A percentile compares a stretch with the other conserved stretches of the same genome.
These are phyloP conservation scores for Calliopum simillimum DNA, from an alignment of 2,888 invertebrate genomes.

Conservation along the genomic window DNA sequence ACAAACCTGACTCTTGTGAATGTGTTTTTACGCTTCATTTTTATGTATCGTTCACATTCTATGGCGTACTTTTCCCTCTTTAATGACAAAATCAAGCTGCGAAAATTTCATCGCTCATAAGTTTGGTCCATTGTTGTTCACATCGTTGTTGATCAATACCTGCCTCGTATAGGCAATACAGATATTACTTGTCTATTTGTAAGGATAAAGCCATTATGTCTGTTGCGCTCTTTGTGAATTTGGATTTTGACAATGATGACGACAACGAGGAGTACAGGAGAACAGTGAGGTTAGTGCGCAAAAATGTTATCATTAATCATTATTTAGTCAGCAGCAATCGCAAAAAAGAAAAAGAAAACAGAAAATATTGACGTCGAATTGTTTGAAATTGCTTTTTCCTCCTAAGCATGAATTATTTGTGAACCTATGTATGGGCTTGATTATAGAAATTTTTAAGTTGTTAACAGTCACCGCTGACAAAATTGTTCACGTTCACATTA, in stretches of 20 bases:
- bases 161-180: no score
- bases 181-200: no score
- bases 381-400: slow-evolving; percentile 9
- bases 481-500: no score
- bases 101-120: no score
- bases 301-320: slow-evolving; percentile 35
- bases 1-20: neutral
- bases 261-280: neutral
- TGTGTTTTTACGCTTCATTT: neutral
- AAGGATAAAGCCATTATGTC: no score
- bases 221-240: no score
- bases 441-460: no score
- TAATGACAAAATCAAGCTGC: neutral
- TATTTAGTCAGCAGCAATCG: slow-evolving; percentile 19
- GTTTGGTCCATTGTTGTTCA: no score
- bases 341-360: neutral
- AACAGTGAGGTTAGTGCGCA: neutral
- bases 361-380: neutral
- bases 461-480: no score
- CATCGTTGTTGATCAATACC: no score
- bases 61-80: neutral
- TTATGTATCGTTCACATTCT: no score
- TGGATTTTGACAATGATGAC: neutral
- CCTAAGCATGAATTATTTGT: slow-evolving; percentile 1
- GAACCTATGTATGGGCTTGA: neutral